Evolutionary conservation across 1,140 invertebrate genomes (phyloP), one percentile per base, ranked within the genome.

Genomic region (Pseudomyrmex cubaensis): DNA sequence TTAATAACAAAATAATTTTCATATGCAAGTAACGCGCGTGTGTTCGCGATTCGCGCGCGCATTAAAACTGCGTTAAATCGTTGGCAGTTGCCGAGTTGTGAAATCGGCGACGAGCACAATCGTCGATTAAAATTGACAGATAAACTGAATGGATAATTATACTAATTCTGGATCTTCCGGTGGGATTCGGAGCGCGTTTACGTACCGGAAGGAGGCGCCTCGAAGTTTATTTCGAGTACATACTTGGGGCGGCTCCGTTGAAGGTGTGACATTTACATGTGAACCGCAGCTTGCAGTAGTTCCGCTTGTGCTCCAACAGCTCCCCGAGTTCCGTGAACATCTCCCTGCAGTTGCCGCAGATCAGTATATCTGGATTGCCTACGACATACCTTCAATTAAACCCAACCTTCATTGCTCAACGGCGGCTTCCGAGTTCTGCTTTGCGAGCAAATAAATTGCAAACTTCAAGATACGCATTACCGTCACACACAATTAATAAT

Each of bases 291-390:
- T 97, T 97, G 94, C 97, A 98, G 93, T 97, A 97, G 86, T 96
- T 96, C 92, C 97, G 97, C 94, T 98, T 98, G 95, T 98, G 97
- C 90, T 98, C 97, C 87, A 98, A 95, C 89, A 98, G 95, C 90
- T 97, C 97, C 90, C 97, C 96, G 50, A 98, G 95, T 88, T 97
- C 97, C 67, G 96, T 96, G 93, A 98, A 98, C 94, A 97, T 96
- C 94, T 97, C 97, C 89, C 97, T 95, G 93, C 97, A 98, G 93
- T 97, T 98, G 84, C 97, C 97, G 93, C 97, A 98, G 90, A 98
- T 98, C 92, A 98, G 95, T 92, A 98, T 97, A 93, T 98, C 97
- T 87, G 97, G 97, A 94, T 97, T 97, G 94, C 96, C 97, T 97
- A 80, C 66, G 66, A 80, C 76, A 80, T 80, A 80, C 76, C 76